Evolutionary conservation across 2,113 vertebrate genomes (phyloP).

Genomic region (Cardinalis cardinalis): DNA sequence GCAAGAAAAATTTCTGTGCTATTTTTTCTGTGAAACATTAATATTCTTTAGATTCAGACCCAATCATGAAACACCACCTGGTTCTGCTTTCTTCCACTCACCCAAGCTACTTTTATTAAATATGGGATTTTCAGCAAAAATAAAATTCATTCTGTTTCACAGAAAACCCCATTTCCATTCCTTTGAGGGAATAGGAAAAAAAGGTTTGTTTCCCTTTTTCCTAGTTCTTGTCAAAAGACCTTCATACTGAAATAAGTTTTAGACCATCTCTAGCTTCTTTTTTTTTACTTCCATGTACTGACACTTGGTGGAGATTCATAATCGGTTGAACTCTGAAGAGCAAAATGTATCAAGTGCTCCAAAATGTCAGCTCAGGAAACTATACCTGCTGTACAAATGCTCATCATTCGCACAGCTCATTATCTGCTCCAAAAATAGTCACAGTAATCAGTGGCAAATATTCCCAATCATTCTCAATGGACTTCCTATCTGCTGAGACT

Average conservation of each 20-base stretch:
- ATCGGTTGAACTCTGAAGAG: neutral
- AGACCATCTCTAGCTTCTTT: neutral
- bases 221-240: neutral
- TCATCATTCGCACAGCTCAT: neutral
- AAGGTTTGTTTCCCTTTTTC: neutral
- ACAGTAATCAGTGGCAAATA: conserved; percentile 9
- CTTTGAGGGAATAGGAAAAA: neutral
- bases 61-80: neutral
- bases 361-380: neutral
- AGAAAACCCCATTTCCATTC: neutral
- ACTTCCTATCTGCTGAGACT: neutral
- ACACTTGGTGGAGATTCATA: neutral
- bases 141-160: neutral
- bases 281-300: neutral
- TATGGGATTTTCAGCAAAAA: neutral
- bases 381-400: neutral
- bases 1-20: neutral
- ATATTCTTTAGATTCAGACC: neutral
- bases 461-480: conserved; percentile 5
- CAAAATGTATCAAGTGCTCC: neutral
- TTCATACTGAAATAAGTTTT: neutral
- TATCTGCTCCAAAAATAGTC: neutral
- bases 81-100: neutral
- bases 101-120: neutral
- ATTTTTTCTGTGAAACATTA: neutral